Conservation (phyloP, 2,113 vertebrate genomes). For the Ceratotherium simum region DNA sequence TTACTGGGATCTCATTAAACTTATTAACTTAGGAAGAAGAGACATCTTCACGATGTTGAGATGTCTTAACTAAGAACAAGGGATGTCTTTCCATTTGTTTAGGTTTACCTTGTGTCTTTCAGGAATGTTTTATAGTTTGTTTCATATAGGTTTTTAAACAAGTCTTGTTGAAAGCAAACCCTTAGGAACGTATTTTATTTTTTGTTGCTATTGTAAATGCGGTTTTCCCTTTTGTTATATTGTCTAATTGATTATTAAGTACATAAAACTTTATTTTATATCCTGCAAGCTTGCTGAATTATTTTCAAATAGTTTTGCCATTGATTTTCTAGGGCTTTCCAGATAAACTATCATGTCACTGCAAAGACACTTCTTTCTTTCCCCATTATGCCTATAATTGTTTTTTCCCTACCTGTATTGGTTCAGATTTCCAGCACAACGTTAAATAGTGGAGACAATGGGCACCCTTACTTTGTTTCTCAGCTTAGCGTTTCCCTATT, state of each 20-base stretch:
- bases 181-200: not conserved
- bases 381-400: not conserved
- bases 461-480: not conserved
- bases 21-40: not conserved
- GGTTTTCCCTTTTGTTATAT: not conserved
- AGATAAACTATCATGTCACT: not conserved
- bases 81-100: not conserved
- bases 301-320: not conserved
- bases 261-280: not conserved
- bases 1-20: not conserved
- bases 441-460: not conserved
- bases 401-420: not conserved
- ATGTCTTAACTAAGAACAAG: not conserved
- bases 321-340: not conserved
- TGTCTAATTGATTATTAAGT: not conserved
- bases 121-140: not conserved
- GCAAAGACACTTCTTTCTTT: not conserved
- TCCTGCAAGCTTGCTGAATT: not conserved
- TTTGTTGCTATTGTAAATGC: not conserved
- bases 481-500: not conserved
- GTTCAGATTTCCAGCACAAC: not conserved
- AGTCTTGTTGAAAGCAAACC: not conserved
- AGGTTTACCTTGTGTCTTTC: not conserved
- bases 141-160: not conserved
- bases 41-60: not conserved